Evolutionary conservation across 1,140 invertebrate species (phyloP).

Genomic region (Wiebesia pumilae): DNA sequence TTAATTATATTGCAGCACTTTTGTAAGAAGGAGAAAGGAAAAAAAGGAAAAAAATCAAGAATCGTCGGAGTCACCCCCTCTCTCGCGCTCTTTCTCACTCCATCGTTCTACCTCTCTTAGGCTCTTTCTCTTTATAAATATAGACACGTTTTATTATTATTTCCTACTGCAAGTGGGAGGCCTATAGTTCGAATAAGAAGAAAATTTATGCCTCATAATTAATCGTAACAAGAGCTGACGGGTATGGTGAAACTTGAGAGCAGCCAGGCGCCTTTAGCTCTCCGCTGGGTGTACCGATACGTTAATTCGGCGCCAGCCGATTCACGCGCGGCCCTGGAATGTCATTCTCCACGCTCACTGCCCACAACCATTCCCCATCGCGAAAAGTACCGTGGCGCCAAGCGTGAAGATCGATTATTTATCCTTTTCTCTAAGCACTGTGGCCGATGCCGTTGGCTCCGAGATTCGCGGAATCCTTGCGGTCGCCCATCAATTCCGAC

Average conservation of each 20-base stretch:
- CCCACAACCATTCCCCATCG: not conserved
- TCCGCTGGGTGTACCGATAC: not conserved
- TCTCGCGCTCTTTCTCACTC: too few relatives aligned
- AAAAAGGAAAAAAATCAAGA: too few relatives aligned
- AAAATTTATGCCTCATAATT: conserved; percentile 60
- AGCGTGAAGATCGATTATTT: conserved; percentile 24
- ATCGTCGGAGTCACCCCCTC: too few relatives aligned
- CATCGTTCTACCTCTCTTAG: too few relatives aligned
- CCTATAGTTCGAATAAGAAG: not conserved
- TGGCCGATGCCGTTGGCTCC: not conserved
- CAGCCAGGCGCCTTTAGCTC: not conserved
- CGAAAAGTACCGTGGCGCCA: conserved; percentile 41
- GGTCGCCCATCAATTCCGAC: not conserved
- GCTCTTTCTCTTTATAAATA: too few relatives aligned
- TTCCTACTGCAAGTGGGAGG: not conserved
- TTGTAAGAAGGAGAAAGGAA: too few relatives aligned
- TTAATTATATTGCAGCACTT: too few relatives aligned
- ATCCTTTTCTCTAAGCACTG: conserved; percentile 9
- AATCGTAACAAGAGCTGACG: conserved; percentile 53
- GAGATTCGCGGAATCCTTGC: conserved; percentile 17
- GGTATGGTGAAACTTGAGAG: not conserved
- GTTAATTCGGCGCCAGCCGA: conserved; percentile 14
- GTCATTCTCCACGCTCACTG: conserved; percentile 26
- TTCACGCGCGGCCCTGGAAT: conserved; percentile 27
- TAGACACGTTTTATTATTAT: too few relatives aligned